These are phyloP conservation scores for Hypselothyrea guttata DNA, from an alignment of 2,888 invertebrate genomes.

Conservation along the genomic window DNA sequence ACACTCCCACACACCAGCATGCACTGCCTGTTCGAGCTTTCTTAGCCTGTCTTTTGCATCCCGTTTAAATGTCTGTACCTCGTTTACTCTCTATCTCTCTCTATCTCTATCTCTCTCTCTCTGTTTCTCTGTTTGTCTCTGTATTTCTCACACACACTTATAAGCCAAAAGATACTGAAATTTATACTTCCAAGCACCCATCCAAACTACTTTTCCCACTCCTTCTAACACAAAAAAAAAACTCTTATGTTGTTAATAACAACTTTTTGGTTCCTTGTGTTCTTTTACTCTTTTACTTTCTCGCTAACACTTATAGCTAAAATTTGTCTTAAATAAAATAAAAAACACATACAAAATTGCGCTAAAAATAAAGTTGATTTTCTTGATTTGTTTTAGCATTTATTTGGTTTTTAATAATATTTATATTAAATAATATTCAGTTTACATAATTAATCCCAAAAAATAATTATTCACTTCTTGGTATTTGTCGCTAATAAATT, in stretches of 20 bases:
- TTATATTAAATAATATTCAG: slow-evolving; percentile 35
- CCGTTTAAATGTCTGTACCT: slow-evolving; percentile 26
- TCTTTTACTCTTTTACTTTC: slow-evolving; percentile 8
- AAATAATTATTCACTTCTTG: background rate
- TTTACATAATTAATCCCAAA: slow-evolving; percentile 43
- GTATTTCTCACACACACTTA: slow-evolving; percentile 10
- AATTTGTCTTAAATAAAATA: slow-evolving; percentile 6
- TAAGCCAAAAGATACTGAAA: slow-evolving; percentile 6
- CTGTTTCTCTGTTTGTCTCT: background rate
- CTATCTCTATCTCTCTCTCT: too few relatives aligned
- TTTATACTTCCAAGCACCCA: slow-evolving; percentile 16
- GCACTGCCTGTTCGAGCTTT: slow-evolving; percentile 46
- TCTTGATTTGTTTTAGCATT: slow-evolving; percentile 16
- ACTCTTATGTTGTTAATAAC: slow-evolving; percentile 3
- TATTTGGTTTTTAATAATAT: slow-evolving; percentile 5
- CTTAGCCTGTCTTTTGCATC: slow-evolving; percentile 38
- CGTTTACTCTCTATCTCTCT: slow-evolving; percentile 9
- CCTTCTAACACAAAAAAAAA: slow-evolving; percentile 20
- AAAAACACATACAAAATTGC: slow-evolving; percentile 25
- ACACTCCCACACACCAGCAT: slow-evolving; percentile 26
- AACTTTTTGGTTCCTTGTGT: slow-evolving; percentile 8
- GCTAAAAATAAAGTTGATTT: slow-evolving; percentile 14
- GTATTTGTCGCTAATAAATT: slow-evolving; percentile 42
- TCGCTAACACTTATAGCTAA: slow-evolving; percentile 4
- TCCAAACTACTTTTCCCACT: slow-evolving; percentile 14